Percentiles rank a stretch among this genome's conserved stretches.
phyloP scores from a whole-genome alignment of 2,797 vertebrate genomes.

The Falco naumanni region DNA sequence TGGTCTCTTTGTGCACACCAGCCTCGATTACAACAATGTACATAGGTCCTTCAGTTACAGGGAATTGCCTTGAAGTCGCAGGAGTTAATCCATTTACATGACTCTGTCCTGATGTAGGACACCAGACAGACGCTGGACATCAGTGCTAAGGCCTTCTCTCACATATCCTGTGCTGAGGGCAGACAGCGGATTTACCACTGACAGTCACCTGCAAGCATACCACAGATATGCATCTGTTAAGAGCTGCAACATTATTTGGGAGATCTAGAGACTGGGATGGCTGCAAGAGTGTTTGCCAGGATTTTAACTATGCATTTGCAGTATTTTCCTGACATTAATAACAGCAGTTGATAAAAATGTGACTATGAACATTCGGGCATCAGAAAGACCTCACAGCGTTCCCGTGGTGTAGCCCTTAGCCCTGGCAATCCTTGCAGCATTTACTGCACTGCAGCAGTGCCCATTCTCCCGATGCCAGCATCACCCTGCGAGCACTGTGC shows the following conservation, averaged over 20 bases:
- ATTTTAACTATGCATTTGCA: not conserved
- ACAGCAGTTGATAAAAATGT: not conserved
- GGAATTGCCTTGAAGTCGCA: not conserved
- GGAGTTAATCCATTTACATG: not conserved
- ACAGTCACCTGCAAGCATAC: not conserved
- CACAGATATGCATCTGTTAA: not conserved
- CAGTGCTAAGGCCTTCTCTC: not conserved
- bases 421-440: not conserved
- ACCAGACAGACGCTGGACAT: not conserved
- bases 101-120: not conserved
- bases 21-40: not conserved
- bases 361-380: not conserved
- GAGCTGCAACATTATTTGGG: not conserved
- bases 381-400: not conserved
- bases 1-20: no score
- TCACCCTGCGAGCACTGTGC: accelerated
- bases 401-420: not conserved
- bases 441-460: not conserved
- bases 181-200: not conserved
- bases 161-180: not conserved
- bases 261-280: not conserved
- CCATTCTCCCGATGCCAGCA: not conserved
- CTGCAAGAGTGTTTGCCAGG: not conserved
- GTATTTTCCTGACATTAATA: not conserved
- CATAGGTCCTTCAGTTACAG: not conserved